Conservation (phyloP, 2,888 invertebrate species). For the Spialia ferax region DNA sequence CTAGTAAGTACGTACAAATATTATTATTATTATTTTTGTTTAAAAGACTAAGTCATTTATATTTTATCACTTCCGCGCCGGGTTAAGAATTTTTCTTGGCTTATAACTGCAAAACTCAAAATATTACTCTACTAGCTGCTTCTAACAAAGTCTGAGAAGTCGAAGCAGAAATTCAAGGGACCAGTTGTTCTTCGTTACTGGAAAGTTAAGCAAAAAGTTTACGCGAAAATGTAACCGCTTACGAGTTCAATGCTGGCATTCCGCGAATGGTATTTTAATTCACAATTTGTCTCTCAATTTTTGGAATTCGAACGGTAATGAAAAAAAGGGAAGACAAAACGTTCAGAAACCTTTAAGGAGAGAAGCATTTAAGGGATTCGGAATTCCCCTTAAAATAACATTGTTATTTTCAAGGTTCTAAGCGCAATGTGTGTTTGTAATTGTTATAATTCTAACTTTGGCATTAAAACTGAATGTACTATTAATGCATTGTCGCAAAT, state of each 20-base stretch:
- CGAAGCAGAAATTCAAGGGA: background rate
- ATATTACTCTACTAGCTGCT: no score
- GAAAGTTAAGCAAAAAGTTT: constrained; percentile 10
- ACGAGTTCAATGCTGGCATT: constrained; percentile 55
- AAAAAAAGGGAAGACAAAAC: constrained; percentile 65
- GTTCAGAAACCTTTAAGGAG: constrained; percentile 51
- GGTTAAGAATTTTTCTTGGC: no score
- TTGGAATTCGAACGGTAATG: constrained; percentile 71
- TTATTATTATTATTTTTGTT: no score
- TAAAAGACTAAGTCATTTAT: background rate
- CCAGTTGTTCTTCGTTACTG: background rate
- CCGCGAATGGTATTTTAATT: constrained; percentile 73
- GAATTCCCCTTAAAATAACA: constrained; percentile 6
- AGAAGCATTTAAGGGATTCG: constrained; percentile 9
- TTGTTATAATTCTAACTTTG: background rate
- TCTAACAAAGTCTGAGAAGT: no score
- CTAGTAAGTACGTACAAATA: no score
- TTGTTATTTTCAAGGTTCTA: background rate
- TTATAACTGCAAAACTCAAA: no score
- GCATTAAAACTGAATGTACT: constrained; percentile 25
- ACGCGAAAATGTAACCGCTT: constrained; percentile 44
- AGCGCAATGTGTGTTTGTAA: background rate
- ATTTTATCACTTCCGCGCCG: no score
- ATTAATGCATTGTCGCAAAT: constrained; percentile 17
- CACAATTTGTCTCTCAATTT: constrained; percentile 73